Conservation (phyloP, 2,888 invertebrate genomes). For the Eilema caniola region DNA sequence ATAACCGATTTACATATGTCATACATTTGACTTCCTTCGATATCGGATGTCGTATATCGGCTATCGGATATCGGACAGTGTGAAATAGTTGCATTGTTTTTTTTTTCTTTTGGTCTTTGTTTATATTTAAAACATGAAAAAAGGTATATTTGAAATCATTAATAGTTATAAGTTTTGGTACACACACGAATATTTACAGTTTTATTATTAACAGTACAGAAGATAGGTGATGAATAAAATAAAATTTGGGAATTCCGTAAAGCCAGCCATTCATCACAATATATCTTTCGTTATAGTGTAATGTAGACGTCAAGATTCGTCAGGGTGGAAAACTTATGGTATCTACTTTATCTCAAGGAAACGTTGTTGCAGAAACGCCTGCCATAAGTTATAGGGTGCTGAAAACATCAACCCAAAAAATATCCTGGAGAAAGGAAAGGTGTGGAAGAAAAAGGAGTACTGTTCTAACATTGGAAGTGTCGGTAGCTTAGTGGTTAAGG, state of each 20-base stretch:
- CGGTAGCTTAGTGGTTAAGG: no score
- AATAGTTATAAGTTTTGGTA: no score
- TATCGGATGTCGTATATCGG: no score
- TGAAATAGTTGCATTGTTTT: no score
- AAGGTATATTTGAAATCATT: no score
- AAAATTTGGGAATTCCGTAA: neutral
- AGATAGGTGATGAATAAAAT: neutral
- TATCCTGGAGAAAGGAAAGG: conserved; percentile 4
- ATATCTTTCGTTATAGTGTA: conserved; percentile 1
- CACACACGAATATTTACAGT: no score
- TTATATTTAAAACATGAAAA: no score
- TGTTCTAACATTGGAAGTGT: neutral
- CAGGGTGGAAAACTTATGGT: conserved; percentile 13
- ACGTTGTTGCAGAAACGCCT: conserved; percentile 12
- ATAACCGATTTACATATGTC: no score
- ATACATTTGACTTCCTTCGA: no score
- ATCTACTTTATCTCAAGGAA: conserved; percentile 18
- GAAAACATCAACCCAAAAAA: conserved; percentile 10
- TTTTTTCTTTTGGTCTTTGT: no score
- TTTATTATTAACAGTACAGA: neutral
- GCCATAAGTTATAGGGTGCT: conserved; percentile 15
- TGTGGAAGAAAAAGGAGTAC: neutral
- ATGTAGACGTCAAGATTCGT: conserved; percentile 17
- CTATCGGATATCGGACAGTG: no score
- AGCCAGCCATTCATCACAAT: neutral